A percentile compares a stretch with the other conserved stretches of the same genome.
phyloP scores from a whole-genome alignment of 2,888 invertebrate genomes.

The Mythimna pallens region DNA sequence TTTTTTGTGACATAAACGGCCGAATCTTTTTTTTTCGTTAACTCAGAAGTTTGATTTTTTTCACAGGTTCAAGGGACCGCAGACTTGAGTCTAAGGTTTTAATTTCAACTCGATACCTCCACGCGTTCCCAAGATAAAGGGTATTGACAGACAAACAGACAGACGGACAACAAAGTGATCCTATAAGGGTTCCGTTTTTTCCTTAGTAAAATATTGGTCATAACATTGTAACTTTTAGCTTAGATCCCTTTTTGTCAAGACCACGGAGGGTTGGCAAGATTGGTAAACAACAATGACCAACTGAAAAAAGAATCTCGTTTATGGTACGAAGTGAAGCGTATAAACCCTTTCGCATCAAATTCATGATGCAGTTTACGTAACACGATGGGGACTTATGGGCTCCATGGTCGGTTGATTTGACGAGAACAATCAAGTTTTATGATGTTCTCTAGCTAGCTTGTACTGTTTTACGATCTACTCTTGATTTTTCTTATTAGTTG shows the following conservation, averaged over 20 bases:
- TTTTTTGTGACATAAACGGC: too few relatives aligned
- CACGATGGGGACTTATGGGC: conserved; percentile 1
- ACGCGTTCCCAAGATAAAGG: too few relatives aligned
- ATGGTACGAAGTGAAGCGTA: conserved; percentile 2
- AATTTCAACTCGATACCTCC: too few relatives aligned
- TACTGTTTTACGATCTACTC: not conserved
- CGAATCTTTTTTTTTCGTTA: too few relatives aligned
- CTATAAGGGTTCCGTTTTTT: too few relatives aligned
- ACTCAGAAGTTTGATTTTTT: too few relatives aligned
- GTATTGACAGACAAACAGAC: too few relatives aligned
- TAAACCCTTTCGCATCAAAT: conserved; percentile 23
- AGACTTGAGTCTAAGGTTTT: too few relatives aligned
- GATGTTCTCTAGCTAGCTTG: not conserved
- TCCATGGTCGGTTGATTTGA: conserved; percentile 24
- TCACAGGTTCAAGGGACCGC: too few relatives aligned
- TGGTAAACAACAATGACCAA: conserved; percentile 1
- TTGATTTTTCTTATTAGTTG: not conserved
- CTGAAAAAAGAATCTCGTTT: conserved; percentile 9
- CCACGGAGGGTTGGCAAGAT: not conserved
- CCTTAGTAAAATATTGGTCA: too few relatives aligned
- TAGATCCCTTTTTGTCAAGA: not conserved
- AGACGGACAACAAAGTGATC: too few relatives aligned
- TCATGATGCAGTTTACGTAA: conserved; percentile 30
- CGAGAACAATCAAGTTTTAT: conserved; percentile 27
- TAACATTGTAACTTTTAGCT: not conserved